Evolutionary conservation across 2,797 vertebrate species (phyloP).

Genomic region (Macroramphosus scolopax): DNA sequence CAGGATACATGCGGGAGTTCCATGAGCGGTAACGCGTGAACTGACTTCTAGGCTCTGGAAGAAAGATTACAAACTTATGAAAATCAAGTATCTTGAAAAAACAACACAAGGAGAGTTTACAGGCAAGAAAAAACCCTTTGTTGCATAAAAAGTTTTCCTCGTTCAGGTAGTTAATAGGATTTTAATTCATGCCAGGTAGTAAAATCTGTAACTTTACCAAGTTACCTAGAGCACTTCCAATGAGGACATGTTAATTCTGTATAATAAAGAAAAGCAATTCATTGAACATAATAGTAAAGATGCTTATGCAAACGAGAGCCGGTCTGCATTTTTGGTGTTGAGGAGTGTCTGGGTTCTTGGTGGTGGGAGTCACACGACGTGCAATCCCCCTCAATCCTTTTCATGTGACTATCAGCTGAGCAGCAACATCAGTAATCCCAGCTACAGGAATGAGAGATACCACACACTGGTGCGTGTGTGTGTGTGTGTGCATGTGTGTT

Average conservation of each 20-base stretch:
- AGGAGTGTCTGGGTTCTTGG: conserved; percentile 50
- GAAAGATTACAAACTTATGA: conserved; percentile 2
- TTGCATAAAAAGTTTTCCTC: no score
- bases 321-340: conserved; percentile 13
- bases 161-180: no score
- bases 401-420: conserved; percentile 98
- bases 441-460: conserved; percentile 61
- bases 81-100: no score
- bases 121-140: no score
- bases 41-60: conserved; percentile 74
- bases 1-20: conserved; percentile 84
- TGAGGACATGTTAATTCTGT: no score
- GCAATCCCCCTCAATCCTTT: conserved; percentile 84
- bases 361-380: conserved; percentile 75
- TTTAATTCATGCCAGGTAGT: no score
- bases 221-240: no score
- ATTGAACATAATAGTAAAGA: background rate
- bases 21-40: conserved; percentile 80
- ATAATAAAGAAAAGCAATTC: background rate
- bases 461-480: conserved; percentile 29
- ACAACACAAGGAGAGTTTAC: no score
- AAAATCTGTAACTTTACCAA: no score
- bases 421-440: conserved; percentile 71
- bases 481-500: conserved; percentile 14
- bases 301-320: conserved; percentile 5